A percentile compares a stretch with the other conserved stretches of the same genome.
Conservation (phyloP, 2,113 vertebrate species). For the Pseudopodoces humilis region DNA sequence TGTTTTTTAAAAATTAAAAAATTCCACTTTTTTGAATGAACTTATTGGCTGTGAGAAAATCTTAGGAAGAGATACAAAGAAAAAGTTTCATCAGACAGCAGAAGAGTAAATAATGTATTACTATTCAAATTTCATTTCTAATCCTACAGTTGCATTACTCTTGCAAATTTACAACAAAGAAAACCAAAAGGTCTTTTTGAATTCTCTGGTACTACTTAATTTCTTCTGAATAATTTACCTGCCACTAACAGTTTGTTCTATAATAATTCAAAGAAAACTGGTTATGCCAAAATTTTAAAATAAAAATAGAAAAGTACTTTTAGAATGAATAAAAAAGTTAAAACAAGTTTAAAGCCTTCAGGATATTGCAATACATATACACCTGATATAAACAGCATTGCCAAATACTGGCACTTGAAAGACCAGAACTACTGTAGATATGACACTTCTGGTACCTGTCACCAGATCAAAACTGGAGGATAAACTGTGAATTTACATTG, state of each 20-base stretch:
- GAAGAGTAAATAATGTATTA: slow-evolving; percentile 46
- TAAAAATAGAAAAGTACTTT: neutral
- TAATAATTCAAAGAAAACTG: slow-evolving; percentile 68
- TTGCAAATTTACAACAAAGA: slow-evolving; percentile 60
- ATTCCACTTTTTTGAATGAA: slow-evolving; percentile 22
- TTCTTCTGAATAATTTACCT: slow-evolving; percentile 75
- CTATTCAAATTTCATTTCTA: slow-evolving; percentile 60
- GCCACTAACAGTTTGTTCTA: slow-evolving; percentile 63
- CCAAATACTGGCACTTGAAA: neutral
- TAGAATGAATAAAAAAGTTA: slow-evolving; percentile 41
- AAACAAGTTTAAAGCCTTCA: slow-evolving; percentile 48
- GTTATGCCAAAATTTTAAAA: slow-evolving; percentile 30
- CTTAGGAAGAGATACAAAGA: neutral
- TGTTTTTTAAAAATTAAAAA: neutral
- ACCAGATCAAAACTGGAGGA: neutral
- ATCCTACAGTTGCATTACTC: slow-evolving; percentile 36
- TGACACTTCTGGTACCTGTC: neutral
- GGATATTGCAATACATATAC: neutral
- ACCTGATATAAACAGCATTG: neutral
- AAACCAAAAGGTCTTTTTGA: slow-evolving; percentile 66
- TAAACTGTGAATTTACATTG: neutral
- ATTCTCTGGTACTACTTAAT: slow-evolving; percentile 66
- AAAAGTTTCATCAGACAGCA: slow-evolving; percentile 23
- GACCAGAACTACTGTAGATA: neutral
- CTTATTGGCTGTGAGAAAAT: slow-evolving; percentile 2